Evolutionary conservation across 2,888 invertebrate species (phyloP).

Genomic region (Scaeva pyrastri): DNA sequence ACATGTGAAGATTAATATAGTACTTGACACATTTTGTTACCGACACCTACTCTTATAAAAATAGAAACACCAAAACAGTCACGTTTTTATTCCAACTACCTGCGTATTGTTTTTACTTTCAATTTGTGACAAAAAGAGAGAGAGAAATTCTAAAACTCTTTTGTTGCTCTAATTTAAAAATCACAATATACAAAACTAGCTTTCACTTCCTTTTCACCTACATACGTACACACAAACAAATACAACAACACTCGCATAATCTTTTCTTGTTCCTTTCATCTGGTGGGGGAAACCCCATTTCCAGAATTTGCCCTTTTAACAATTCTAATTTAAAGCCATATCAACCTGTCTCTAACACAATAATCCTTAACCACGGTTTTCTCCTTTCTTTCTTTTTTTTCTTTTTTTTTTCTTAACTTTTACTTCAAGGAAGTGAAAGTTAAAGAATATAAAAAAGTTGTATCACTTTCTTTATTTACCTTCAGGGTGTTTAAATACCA

Average conservation of each 20-base stretch:
- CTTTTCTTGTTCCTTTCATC: background rate
- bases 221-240: conserved; percentile 1
- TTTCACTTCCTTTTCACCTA: conserved; percentile 33
- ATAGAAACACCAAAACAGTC: background rate
- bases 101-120: conserved; percentile 25
- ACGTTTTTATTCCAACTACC: background rate
- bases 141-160: background rate
- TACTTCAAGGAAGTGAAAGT: conserved; percentile 31
- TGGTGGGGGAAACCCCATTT: background rate
- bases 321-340: conserved; percentile 52
- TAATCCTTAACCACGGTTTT: conserved; percentile 1
- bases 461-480: conserved; percentile 9
- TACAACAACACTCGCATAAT: background rate
- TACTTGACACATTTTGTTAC: background rate
- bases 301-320: conserved; percentile 2
- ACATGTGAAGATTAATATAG: background rate
- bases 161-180: conserved; percentile 17
- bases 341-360: conserved; percentile 48
- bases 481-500: background rate
- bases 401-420: background rate
- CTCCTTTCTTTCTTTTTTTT: no score
- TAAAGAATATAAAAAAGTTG: background rate
- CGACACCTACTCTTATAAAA: background rate
- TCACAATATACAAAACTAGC: conserved; percentile 10
- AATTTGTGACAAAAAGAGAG: conserved; percentile 7